Base-by-base conservation (phyloP, 1,140 invertebrate species). In the Ruditapes philippinarum region DNA sequence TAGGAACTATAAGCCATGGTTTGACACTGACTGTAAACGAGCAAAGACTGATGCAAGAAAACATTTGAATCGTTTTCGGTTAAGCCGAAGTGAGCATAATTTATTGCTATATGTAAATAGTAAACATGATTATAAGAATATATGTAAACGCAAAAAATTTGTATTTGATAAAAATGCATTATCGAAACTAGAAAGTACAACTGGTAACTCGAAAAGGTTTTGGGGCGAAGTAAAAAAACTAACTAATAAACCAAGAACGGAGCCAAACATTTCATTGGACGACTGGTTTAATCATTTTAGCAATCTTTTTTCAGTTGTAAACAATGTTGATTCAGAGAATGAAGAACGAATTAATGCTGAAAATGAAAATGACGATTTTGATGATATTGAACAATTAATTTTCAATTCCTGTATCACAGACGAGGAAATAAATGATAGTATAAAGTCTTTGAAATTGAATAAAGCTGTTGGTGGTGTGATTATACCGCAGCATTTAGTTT, bases 211-310 rank as follows among this genome's bases (percentile, higher is more conserved):
- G 7, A 73, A 73, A 73, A 19, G 7, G 14, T 73, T 73, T 33
- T 73, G 68, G 68, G 14, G 36, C 9, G 31, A 73, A 31, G 17
- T 73, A 33, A 28, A 73, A 33, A 33, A 36, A 11, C 5, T 73
- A 11, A 11, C 25, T 11, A 40, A 40, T 36, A 73, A 73, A 73
- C 31, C 38, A 73, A 73, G 31, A 36, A 3, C 14, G 11, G 3
- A 33, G 11, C 68, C 68, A 14, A 40, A 73, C n/a, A 73, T 73
- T 33, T 40, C 68, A 33, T 11, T 36, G 36, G 68, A 31, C 14
- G 33, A 28, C n/a, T 73, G 68, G 68, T 73, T 11, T 33, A 12
- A 73, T 36, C 68, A 73, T 36, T 73, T 73, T 40, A 73, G 68
- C 36, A 73, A n/a, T n/a, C 33, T 73, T 9, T 73, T 73, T 36